Evolutionary conservation across 1,140 invertebrate species (phyloP), one percentile per base, ranked within the genome.

Genomic region (Drosophila malerkotliana): DNA sequence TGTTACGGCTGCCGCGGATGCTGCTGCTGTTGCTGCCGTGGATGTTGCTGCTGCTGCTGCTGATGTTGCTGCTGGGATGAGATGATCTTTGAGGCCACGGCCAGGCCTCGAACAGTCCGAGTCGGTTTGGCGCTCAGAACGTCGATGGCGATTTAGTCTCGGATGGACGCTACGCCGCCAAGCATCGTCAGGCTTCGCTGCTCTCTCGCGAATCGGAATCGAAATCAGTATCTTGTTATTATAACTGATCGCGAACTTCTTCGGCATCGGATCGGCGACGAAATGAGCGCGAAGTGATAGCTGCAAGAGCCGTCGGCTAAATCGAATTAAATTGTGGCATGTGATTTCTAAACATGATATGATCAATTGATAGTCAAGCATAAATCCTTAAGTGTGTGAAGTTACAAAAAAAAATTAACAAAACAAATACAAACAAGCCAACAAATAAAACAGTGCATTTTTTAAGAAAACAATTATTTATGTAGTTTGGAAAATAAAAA

Each of bases 81-180:
- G 80, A 61, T 60, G 81, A 85, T 85, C 81, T 85, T 85, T 85
- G 77, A 85, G 82, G 81, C 82, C 80, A 83, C 77, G 81, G 81
- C 81, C 77, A 81, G 57, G 72, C 62, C 44, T 18, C 44, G 44
- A 47, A 21, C 80, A 84, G 66, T 87, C 62, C 73, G 72, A 72
- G 72, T 74, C 77, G 67, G 67, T 77, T 82, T 78, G 82, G 69
- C 76, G 73, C 82, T 87, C 63, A 85, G 81, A 85, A 87, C 81
- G 78, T 74, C 79, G 78, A 77, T 74, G 71, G 72, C 66, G 71
- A 59, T 87, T 87, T 77, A 87, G 83, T 87, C 83, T 88, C 83
- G 79, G 79, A 79, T 83, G 84, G 83, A 78, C 83, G 79, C 83
- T 85, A 72, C 84, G 83, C 83, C 72, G 83, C 63, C 67, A 72